phyloP scores from a whole-genome alignment of 2,888 invertebrate species.

The Chrysina gloriosa region DNA sequence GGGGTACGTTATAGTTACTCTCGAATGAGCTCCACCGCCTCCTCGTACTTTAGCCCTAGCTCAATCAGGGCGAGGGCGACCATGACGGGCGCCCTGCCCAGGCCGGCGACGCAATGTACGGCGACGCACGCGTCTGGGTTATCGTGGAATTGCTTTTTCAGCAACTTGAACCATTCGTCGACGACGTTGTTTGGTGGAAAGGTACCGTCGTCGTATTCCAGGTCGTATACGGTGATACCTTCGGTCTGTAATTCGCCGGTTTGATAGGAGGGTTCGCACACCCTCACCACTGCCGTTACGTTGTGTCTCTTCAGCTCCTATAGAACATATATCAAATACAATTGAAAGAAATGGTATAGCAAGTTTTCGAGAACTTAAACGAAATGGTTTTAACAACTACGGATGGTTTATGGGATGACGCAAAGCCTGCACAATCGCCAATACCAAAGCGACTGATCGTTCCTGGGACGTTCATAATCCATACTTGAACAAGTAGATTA shows the following conservation, averaged over 20 bases:
- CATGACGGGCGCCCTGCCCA: conserved; percentile 97
- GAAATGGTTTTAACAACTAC: no score
- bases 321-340: conserved; percentile 7
- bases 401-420: no score
- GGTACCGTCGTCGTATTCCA: conserved; percentile 96
- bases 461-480: no score
- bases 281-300: conserved; percentile 95
- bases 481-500: no score
- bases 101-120: conserved; percentile 98
- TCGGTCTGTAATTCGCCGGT: conserved; percentile 88
- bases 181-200: conserved; percentile 89
- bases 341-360: no score
- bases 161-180: conserved; percentile 95
- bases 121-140: conserved; percentile 93
- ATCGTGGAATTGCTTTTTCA: conserved; percentile 83
- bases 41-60: conserved; percentile 98
- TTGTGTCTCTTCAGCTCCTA: conserved; percentile 98
- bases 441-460: no score
- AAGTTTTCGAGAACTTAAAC: no score
- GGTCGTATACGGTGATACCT: conserved; percentile 93
- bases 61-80: conserved; percentile 98
- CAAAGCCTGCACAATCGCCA: no score
- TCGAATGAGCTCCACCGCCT: conserved; percentile 97
- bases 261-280: conserved; percentile 98
- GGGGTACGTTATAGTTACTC: conserved; percentile 56